A percentile compares a stretch with the other conserved stretches of the same genome.
phyloP scores from a whole-genome alignment of 2,888 invertebrate genomes.

The Patella depressa region DNA sequence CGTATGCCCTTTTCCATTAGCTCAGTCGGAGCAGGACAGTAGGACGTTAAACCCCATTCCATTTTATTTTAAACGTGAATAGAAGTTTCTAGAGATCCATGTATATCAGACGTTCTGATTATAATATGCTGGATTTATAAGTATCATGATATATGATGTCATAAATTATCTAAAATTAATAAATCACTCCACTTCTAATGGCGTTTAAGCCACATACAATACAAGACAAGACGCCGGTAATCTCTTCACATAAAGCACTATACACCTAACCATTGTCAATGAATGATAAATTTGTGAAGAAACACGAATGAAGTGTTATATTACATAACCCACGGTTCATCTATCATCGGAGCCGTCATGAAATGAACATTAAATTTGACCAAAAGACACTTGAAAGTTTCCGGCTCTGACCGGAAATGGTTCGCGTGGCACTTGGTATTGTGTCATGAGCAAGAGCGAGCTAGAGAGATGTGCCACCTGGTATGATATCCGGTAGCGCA shows the following conservation, averaged over 20 bases:
- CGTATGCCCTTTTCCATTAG: too few relatives aligned
- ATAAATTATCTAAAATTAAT: too few relatives aligned
- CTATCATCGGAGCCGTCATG: background rate
- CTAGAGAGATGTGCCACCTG: background rate
- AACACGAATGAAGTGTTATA: background rate
- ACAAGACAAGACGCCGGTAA: background rate
- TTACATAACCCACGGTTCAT: background rate
- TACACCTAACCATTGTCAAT: background rate
- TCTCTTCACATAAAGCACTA: background rate
- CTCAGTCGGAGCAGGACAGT: too few relatives aligned
- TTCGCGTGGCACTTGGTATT: constrained; percentile 3
- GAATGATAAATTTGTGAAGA: background rate
- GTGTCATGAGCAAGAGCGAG: background rate
- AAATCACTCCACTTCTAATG: too few relatives aligned
- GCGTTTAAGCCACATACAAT: too few relatives aligned
- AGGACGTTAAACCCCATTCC: too few relatives aligned
- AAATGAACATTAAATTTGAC: background rate
- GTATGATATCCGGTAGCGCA: background rate
- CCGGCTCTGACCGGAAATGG: constrained; percentile 7
- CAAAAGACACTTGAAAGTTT: background rate
- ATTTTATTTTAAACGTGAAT: too few relatives aligned
- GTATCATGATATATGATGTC: too few relatives aligned
- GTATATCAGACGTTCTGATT: too few relatives aligned
- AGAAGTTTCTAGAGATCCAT: too few relatives aligned
- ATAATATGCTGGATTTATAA: too few relatives aligned